Evolutionary conservation across 1,140 invertebrate genomes (phyloP).

Genomic region (Drosophila ogumai): DNA sequence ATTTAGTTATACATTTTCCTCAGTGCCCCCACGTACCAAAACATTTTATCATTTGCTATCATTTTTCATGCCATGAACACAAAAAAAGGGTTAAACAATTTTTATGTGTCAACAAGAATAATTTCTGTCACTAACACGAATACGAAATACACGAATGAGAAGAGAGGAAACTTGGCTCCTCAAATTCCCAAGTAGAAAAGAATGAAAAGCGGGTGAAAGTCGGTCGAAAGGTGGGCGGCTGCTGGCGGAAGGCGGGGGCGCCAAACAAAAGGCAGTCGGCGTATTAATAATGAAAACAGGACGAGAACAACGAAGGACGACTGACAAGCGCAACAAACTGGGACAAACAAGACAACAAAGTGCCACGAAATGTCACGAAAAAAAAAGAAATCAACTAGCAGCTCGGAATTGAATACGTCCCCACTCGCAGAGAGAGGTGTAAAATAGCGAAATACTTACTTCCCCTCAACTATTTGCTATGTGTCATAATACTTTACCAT

Average conservation of each 20-base stretch:
- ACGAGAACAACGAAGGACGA: slow-evolving; percentile 26
- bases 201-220: slow-evolving; percentile 28
- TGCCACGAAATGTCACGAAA: slow-evolving; percentile 35
- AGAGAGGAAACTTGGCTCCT: slow-evolving; percentile 51
- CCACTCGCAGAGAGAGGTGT: slow-evolving; percentile 24
- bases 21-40: slow-evolving; percentile 4
- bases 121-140: slow-evolving; percentile 72
- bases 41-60: slow-evolving; percentile 73
- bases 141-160: background rate
- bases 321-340: slow-evolving; percentile 27
- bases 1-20: background rate
- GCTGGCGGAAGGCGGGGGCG: slow-evolving; percentile 3
- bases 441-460: slow-evolving; percentile 14
- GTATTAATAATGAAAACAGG: slow-evolving; percentile 74
- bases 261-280: slow-evolving; percentile 55
- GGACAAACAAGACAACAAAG: slow-evolving; percentile 42
- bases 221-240: slow-evolving; percentile 13
- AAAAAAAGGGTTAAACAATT: slow-evolving; percentile 77
- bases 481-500: slow-evolving; percentile 53
- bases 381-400: slow-evolving; percentile 49
- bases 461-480: slow-evolving; percentile 34
- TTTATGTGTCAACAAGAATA: slow-evolving; percentile 82
- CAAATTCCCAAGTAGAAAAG: slow-evolving; percentile 44
- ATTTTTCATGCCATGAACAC: slow-evolving; percentile 63
- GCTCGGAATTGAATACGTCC: slow-evolving; percentile 67